Conservation (phyloP, 2,888 invertebrate species). For the Embidobia sp. region DNA sequence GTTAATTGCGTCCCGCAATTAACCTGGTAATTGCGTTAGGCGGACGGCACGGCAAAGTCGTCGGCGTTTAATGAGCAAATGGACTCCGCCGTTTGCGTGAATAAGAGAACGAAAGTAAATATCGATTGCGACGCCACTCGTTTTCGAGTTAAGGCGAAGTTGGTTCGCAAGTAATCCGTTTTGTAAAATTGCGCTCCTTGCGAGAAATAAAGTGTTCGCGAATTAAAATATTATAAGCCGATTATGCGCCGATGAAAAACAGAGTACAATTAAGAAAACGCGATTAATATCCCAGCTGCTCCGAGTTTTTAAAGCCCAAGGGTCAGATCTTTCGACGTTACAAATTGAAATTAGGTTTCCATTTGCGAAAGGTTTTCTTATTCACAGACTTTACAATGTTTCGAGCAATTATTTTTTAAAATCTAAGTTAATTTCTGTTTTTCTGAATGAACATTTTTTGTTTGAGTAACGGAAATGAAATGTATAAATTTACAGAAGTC, state of each 20-base stretch:
- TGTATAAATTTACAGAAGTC: too few species aligned
- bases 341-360: too few species aligned
- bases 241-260: conserved; percentile 25
- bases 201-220: conserved; percentile 12
- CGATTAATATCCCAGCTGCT: too few species aligned
- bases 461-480: too few species aligned
- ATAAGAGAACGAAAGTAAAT: conserved; percentile 10
- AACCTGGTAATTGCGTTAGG: conserved; percentile 1
- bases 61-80: neutral
- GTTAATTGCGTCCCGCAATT: too few species aligned
- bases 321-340: too few species aligned
- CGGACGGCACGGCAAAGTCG: neutral
- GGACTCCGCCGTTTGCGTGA: neutral
- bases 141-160: neutral
- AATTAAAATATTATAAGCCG: conserved; percentile 37
- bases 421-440: too few species aligned
- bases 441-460: too few species aligned
- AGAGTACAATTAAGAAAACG: conserved; percentile 17
- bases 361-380: too few species aligned
- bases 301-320: too few species aligned
- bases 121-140: conserved; percentile 13
- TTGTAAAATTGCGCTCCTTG: conserved; percentile 19
- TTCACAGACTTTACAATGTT: too few species aligned
- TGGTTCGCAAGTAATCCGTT: conserved; percentile 13
- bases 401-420: too few species aligned